Evolutionary conservation across 2,888 invertebrate genomes (phyloP).

Genomic region (Tiliacea citrago): DNA sequence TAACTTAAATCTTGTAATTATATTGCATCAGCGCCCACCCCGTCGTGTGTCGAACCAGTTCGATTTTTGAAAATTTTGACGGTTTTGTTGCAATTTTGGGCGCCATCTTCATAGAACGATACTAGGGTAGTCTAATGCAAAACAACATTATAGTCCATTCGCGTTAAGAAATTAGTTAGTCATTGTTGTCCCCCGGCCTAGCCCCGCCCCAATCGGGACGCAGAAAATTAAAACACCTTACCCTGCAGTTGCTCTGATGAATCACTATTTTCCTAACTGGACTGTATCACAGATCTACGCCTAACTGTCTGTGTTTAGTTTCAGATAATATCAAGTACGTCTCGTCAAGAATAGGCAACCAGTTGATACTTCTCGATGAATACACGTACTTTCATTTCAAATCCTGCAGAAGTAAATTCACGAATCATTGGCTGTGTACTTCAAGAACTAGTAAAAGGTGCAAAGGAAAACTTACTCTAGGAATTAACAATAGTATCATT

Average conservation of each 20-base stretch:
- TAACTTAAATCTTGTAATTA: not conserved
- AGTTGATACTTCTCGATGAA: slow-evolving; percentile 38
- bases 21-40: not conserved
- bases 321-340: slow-evolving; percentile 45
- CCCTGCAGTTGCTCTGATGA: too few relatives aligned
- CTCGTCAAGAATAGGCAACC: slow-evolving; percentile 36
- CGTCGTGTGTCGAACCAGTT: not conserved
- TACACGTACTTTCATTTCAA: slow-evolving; percentile 44
- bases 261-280: too few relatives aligned
- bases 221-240: too few relatives aligned
- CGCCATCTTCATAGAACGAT: not conserved
- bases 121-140: not conserved
- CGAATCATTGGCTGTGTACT: slow-evolving; percentile 43
- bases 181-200: too few relatives aligned
- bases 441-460: slow-evolving; percentile 36
- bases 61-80: too few relatives aligned
- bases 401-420: slow-evolving; percentile 23
- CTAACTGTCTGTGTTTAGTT: slow-evolving; percentile 14
- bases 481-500: slow-evolving; percentile 11
- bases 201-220: too few relatives aligned
- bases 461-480: slow-evolving; percentile 36
- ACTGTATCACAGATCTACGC: not conserved
- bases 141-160: too few relatives aligned
- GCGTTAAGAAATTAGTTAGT: too few relatives aligned
- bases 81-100: not conserved